Conservation (phyloP, 2,797 vertebrate genomes). For the Halcyon leucocephala region DNA sequence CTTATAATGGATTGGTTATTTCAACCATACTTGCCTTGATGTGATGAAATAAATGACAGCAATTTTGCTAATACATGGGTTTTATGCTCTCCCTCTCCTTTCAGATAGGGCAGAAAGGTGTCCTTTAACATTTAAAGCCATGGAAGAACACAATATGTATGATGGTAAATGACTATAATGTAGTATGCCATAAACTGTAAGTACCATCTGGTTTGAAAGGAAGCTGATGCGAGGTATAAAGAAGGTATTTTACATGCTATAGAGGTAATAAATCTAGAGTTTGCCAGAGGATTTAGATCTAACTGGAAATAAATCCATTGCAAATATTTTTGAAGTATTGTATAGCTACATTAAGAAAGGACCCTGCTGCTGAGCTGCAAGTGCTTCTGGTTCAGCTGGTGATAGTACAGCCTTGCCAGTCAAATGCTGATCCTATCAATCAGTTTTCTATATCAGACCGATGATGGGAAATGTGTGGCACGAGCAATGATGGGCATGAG, state of each 20-base stretch:
- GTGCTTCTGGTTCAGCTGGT: neutral
- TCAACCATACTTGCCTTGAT: slow-evolving; percentile 18
- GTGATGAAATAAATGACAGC: slow-evolving; percentile 60
- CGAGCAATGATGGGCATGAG: neutral
- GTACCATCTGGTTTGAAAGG: slow-evolving; percentile 39
- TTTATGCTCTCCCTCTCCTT: slow-evolving; percentile 9
- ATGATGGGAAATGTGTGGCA: neutral
- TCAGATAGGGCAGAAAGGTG: slow-evolving; percentile 24
- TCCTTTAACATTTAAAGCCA: slow-evolving; percentile 48
- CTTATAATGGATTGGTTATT: slow-evolving; percentile 39
- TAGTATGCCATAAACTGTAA: slow-evolving; percentile 53
- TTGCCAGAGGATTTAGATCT: slow-evolving; percentile 18
- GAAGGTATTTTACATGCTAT: slow-evolving; percentile 1
- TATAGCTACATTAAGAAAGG: slow-evolving; percentile 14
- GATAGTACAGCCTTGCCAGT: neutral
- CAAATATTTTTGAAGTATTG: slow-evolving; percentile 32
- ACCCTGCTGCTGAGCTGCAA: neutral
- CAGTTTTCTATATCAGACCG: neutral
- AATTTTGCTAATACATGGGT: slow-evolving; percentile 59
- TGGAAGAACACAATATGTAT: slow-evolving; percentile 6
- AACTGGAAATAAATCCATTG: slow-evolving; percentile 29
- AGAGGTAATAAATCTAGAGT: slow-evolving; percentile 56
- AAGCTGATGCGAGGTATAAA: slow-evolving; percentile 40
- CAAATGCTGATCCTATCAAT: neutral
- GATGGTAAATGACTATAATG: slow-evolving; percentile 52